Base-by-base conservation (phyloP, 2,113 vertebrate species). In the Columba janthina region DNA sequence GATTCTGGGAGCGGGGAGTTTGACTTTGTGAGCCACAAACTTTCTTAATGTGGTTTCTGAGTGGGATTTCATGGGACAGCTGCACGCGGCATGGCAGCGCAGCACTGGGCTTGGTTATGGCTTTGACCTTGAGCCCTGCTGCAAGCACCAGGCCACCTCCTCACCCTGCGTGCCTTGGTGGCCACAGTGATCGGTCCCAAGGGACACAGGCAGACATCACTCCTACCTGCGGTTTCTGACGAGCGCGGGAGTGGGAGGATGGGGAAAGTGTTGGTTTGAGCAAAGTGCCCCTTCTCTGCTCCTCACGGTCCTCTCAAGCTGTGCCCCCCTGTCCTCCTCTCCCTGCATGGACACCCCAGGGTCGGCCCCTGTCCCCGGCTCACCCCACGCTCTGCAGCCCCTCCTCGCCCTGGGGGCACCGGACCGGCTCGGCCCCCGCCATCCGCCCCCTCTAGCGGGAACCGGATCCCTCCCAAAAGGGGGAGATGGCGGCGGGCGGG, bases 1-100 rank as follows among this genome's bases (percentile, higher is more conserved):
- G 2, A 15, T 11, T 22, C 24, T 22, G 20, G 8, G 29, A 79
- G 50, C 0, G 1, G 19, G 66, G 6, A 50, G n/a, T 28, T 29
- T 7, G 8, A 26, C 16, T 58, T 31, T 10, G 62, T 5, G 38
- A 67, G 10, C 66, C 16, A 2, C 15, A 58, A 26, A 12, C 12
- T 25, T 36, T 12, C 16, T 10, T 12, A 36, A 2, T 0, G 1
- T 11, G 10, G 22, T 21, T 71, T 42, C 65, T 11, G 34, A 13
- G 31, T 1, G 8, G n/a, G 38, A 34, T 66, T 28, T 42, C 1
- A 1, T 38, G 9, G 0, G 53, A 31, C 5, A 36, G 46, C n/a
- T 20, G 56, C 36, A 21, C 2, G 11, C 0, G 0, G 62, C 3
- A 7, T 1, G 0, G 15, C 1, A 36, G 31, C 0, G 1, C 21